Percentiles rank a stretch among this genome's conserved stretches.
Evolutionary conservation across 2,113 vertebrate species (phyloP).

Genomic region (Felis chaus): DNA sequence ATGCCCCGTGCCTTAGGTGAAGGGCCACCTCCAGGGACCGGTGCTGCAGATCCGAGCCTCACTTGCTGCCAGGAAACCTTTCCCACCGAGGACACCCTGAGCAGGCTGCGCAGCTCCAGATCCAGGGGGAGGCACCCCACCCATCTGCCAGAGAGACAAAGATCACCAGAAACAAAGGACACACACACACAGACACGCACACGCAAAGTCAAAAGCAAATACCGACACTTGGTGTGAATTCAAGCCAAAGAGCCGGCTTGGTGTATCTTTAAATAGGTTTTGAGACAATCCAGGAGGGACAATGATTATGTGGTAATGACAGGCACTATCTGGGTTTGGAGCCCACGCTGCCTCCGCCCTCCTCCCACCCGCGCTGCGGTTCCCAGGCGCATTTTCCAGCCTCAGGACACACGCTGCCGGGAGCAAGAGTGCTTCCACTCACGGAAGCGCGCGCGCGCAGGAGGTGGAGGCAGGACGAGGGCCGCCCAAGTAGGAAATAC

Average conservation of each 20-base stretch:
- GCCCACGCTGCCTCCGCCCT: slow-evolving; percentile 71
- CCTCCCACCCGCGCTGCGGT: slow-evolving; percentile 68
- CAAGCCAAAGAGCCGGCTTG: slow-evolving; percentile 38
- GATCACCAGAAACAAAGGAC: slow-evolving; percentile 87
- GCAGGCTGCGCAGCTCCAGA: slow-evolving; percentile 64
- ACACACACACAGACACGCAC: slow-evolving; percentile 57
- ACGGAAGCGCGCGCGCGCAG: slow-evolving; percentile 50
- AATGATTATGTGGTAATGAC: slow-evolving; percentile 14
- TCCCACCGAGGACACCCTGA: slow-evolving; percentile 72
- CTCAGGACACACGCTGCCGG: slow-evolving; percentile 38
- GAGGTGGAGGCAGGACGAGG: slow-evolving; percentile 55
- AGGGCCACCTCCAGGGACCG: neutral
- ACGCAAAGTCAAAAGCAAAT: slow-evolving; percentile 64
- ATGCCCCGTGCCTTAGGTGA: slow-evolving; percentile 42
- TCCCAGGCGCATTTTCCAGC: slow-evolving; percentile 67
- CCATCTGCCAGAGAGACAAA: slow-evolving; percentile 84
- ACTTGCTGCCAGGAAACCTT: slow-evolving; percentile 79
- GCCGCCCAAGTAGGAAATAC: slow-evolving; percentile 82
- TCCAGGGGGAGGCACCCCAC: slow-evolving; percentile 77
- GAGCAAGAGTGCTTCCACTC: slow-evolving; percentile 56
- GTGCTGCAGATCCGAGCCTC: slow-evolving; percentile 61
- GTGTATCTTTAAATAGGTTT: slow-evolving; percentile 42
- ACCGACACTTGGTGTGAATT: slow-evolving; percentile 44
- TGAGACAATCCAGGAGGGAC: slow-evolving; percentile 59
- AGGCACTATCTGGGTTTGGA: slow-evolving; percentile 43